Evolutionary conservation across 2,113 vertebrate species (phyloP).

Genomic region (Phocoena sinus): DNA sequence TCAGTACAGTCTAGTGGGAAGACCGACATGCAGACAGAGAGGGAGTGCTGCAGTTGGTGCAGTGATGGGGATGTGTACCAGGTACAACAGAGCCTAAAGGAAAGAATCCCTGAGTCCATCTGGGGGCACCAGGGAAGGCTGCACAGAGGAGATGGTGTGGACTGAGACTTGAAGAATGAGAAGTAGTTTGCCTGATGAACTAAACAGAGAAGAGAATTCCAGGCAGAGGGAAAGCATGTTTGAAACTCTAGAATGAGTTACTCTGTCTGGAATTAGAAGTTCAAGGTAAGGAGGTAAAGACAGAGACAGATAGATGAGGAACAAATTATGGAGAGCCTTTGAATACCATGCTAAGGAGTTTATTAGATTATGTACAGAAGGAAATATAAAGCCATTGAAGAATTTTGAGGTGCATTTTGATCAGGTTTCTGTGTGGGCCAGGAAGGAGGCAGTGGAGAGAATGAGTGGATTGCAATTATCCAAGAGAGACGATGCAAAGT

Average conservation of each 20-base stretch:
- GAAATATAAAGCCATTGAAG: not conserved
- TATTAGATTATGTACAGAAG: not conserved
- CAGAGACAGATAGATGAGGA: not conserved
- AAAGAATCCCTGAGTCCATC: not conserved
- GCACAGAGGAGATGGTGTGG: not conserved
- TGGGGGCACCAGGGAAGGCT: not conserved
- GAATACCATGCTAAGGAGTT: not conserved
- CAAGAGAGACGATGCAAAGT: not conserved
- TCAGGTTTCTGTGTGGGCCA: not conserved
- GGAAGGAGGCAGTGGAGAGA: not conserved
- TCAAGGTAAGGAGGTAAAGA: not conserved
- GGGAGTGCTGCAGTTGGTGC: not conserved
- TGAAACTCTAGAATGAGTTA: not conserved
- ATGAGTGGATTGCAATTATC: not conserved
- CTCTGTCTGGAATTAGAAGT: not conserved
- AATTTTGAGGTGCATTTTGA: slow-evolving; percentile 17
- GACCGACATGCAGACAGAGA: not conserved
- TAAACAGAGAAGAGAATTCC: not conserved
- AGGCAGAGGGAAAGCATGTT: not conserved
- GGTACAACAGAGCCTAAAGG: not conserved
- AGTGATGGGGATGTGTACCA: not conserved
- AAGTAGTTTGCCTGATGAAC: not conserved
- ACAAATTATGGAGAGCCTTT: not conserved
- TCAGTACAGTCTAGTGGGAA: not conserved
- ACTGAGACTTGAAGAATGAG: not conserved